phyloP scores from a whole-genome alignment of 2,888 invertebrate genomes.

The Watsonalla binaria region DNA sequence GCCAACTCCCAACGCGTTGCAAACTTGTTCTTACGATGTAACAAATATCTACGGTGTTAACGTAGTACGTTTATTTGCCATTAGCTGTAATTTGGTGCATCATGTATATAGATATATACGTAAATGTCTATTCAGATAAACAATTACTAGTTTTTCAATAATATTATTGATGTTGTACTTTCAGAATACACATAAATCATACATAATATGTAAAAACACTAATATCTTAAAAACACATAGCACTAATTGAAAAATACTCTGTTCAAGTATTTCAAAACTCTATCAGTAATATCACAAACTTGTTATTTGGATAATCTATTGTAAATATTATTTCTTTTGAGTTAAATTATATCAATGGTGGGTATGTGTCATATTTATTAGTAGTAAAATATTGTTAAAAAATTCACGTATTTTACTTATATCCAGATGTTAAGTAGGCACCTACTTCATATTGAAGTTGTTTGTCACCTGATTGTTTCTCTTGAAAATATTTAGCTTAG shows the following conservation, averaged over 20 bases:
- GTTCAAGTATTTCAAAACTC: not conserved
- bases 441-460: slow-evolving; percentile 27
- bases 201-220: not conserved
- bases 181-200: not conserved
- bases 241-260: not conserved
- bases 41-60: slow-evolving; percentile 17
- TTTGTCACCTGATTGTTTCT: slow-evolving; percentile 6
- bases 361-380: slow-evolving; percentile 2
- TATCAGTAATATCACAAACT: not conserved
- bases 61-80: slow-evolving; percentile 16
- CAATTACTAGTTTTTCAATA: slow-evolving; percentile 12
- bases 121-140: slow-evolving; percentile 9
- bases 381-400: not conserved
- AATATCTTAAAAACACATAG: not conserved
- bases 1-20: slow-evolving; percentile 36
- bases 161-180: not conserved
- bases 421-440: slow-evolving; percentile 1
- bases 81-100: slow-evolving; percentile 22
- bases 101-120: slow-evolving; percentile 9
- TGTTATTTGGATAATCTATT: slow-evolving; percentile 13
- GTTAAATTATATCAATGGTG: not conserved
- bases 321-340: slow-evolving; percentile 20
- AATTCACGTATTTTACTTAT: not conserved
- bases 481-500: slow-evolving; percentile 5
- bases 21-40: slow-evolving; percentile 12